Base-by-base conservation (phyloP, 2,888 invertebrate species). In the Blastobasis adustella region DNA sequence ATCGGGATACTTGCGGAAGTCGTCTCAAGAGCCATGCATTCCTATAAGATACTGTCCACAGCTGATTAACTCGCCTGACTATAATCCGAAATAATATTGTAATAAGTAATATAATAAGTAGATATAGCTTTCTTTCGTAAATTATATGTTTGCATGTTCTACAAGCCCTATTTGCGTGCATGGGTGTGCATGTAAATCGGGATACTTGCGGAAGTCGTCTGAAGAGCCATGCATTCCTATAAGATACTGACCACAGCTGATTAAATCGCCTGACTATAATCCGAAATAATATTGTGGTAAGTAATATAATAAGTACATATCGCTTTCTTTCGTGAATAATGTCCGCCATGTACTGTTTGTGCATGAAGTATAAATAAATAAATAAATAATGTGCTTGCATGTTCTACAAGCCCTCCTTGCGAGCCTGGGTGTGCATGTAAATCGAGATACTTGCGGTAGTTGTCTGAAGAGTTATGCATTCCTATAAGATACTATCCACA, bases 121-220 rank as follows among this genome's bases (percentile, higher is more conserved):
- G 23, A 23, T 1, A 23, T 23, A 1, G 23, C 23, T 23, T 23
- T 23, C 23, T 23, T 23, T 23, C 23, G 23, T 23, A 23, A 23
- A n/a, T n/a, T n/a, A n/a, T n/a, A n/a, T n/a, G n/a, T 57, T 49
- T n/a, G 10, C 47, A 1, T 73, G 73, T 41, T 46, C 51, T n/a
- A 56, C 59, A 4, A 57, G 57, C 5, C 59, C 59, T 8, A 50
- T 41, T 8, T 62, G 60, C 40, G 42, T 45, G 6, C 52, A 60
- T 4, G 67, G 69, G 0, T 77, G 73, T 46, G 47, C 58, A 0
- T 78, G 76, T 50, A 55, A 63, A 9, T 10, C 61, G 4, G 70
- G 70, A 0, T 76, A 58, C 50, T 46, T 66, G 1, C 61, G 75
- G 52, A 10, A 50, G 4, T 51, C 53, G 4, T 43, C 48, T 1